Conservation (phyloP, 2,797 vertebrate species). For the Anomalospiza imberbis region DNA sequence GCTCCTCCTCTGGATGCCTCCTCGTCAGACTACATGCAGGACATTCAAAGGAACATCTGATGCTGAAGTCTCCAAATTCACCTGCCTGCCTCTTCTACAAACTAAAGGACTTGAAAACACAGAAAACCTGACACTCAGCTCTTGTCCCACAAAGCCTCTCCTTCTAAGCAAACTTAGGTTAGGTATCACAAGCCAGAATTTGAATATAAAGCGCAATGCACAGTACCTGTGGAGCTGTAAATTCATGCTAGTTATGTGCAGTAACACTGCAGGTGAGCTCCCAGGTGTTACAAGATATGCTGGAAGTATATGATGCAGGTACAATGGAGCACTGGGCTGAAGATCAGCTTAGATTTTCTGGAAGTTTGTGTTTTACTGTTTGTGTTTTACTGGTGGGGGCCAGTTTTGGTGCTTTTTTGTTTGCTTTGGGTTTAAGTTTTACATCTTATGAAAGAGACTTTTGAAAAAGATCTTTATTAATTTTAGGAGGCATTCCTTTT, state of each 20-base stretch:
- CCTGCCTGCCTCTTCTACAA: not conserved
- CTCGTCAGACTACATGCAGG: fast-evolving
- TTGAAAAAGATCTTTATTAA: not conserved
- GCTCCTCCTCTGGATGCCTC: not conserved
- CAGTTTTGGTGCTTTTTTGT: not conserved
- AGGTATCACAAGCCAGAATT: not conserved
- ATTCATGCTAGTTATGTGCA: not conserved
- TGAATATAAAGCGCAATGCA: not conserved
- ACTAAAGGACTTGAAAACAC: not conserved
- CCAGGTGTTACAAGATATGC: not conserved
- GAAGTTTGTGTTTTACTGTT: not conserved
- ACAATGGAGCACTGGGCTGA: not conserved
- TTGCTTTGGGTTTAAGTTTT: not conserved
- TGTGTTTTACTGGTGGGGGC: not conserved
- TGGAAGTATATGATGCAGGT: not conserved
- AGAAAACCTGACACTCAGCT: not conserved
- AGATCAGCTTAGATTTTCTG: not conserved
- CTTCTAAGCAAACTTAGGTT: not conserved
- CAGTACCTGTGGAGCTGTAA: not conserved
- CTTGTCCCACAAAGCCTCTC: not conserved
- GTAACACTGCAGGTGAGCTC: not conserved
- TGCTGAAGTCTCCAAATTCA: not conserved
- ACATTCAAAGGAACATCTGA: not conserved
- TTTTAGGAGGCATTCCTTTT: not conserved
- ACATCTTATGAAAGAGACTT: not conserved